Evolutionary conservation across 2,888 invertebrate genomes (phyloP).

Genomic region (Tineola bisselliella): DNA sequence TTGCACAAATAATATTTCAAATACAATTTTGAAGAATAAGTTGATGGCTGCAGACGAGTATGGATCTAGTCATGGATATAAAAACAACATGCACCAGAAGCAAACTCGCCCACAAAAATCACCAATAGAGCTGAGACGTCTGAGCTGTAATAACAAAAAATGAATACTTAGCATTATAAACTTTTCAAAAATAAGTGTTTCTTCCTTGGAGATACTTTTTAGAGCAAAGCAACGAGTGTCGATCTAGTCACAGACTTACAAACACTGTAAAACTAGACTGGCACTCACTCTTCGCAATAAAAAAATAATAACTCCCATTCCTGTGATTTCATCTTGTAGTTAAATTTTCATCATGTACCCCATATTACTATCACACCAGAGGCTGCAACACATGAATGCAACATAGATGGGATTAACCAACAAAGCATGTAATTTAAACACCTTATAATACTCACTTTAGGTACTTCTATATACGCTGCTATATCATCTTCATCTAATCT

Average conservation of each 20-base stretch:
- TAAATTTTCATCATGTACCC: too few species aligned
- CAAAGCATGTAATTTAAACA: too few species aligned
- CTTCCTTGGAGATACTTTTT: not conserved
- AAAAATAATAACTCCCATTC: not conserved
- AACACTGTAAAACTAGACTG: conserved; percentile 74
- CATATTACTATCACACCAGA: too few species aligned
- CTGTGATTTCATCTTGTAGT: too few species aligned
- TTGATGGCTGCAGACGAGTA: conserved; percentile 83
- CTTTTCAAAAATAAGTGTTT: not conserved
- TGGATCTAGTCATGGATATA: conserved; percentile 84
- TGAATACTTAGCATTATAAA: not conserved
- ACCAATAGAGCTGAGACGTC: conserved; percentile 39
- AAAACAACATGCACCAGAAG: conserved; percentile 76
- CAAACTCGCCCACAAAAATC: conserved; percentile 82
- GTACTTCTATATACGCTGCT: conserved; percentile 49
- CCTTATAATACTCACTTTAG: conserved; percentile 39
- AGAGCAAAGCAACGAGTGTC: conserved; percentile 80
- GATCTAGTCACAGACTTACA: conserved; percentile 82
- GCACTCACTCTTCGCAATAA: conserved; percentile 69
- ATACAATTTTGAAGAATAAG: conserved; percentile 30
- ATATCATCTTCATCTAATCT: conserved; percentile 56
- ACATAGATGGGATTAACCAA: too few species aligned
- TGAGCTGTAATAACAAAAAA: not conserved
- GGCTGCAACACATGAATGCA: too few species aligned
- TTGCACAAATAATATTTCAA: too few species aligned